These are phyloP conservation scores for Orthosia gothica DNA, from an alignment of 2,888 invertebrate genomes.

Conservation along the genomic window DNA sequence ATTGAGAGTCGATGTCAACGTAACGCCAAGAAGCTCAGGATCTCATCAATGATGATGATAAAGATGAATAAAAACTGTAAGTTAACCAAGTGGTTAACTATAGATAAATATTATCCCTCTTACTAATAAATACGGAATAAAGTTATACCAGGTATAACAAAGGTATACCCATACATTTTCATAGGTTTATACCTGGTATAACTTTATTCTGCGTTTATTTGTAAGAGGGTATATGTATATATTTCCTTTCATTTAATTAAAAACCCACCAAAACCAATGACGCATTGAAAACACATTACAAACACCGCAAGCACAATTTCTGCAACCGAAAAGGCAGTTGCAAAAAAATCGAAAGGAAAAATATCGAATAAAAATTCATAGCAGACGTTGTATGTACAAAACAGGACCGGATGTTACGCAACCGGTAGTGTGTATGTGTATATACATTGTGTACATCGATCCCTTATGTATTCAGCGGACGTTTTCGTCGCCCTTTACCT, in stretches of 20 bases:
- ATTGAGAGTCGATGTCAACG: too few species aligned
- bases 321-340: constrained; percentile 33
- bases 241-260: background rate
- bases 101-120: too few species aligned
- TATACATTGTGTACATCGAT: constrained; percentile 60
- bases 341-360: constrained; percentile 58
- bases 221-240: too few species aligned
- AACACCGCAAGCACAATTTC: constrained; percentile 11
- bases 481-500: constrained; percentile 75
- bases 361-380: constrained; percentile 59
- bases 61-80: too few species aligned
- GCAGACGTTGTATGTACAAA: constrained; percentile 54
- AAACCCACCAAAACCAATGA: constrained; percentile 9
- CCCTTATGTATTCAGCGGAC: constrained; percentile 68
- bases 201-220: too few species aligned
- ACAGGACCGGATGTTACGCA: constrained; percentile 69
- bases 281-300: constrained; percentile 16
- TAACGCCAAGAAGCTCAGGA: too few species aligned
- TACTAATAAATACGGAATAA: too few species aligned
- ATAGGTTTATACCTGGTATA: too few species aligned
- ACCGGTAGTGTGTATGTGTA: constrained; percentile 59
- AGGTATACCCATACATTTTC: too few species aligned
- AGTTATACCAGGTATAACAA: too few species aligned
- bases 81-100: too few species aligned
- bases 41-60: too few species aligned